Base-by-base conservation (phyloP, 92 coral and sea anemone species). In the Ricordea florida region DNA sequence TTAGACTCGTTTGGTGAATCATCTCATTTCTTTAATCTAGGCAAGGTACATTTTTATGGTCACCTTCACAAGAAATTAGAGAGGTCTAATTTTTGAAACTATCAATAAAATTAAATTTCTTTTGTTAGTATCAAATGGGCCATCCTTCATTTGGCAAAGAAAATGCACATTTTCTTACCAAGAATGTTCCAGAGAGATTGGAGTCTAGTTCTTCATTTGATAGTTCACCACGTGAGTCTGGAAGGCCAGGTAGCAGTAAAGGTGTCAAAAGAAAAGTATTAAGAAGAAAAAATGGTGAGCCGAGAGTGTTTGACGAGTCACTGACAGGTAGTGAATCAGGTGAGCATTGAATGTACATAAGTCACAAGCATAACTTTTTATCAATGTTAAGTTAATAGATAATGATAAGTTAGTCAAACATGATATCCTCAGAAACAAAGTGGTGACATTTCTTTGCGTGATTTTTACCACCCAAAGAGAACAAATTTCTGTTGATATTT, bases 291-390 rank as follows among this genome's bases (percentile, higher is more conserved):
- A 73, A 94, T 76, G 98, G 98, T 1, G 92, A 89, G 57, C 31
- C 96, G 0, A 81, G 92, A 72, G 98, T 94, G 52, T 94, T 94
- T 89, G 98, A 94, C 76, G 98, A 94, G 55, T 94, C 98, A 5
- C 92, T 88, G 51, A 75, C 98, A 9, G 80, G 87, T 27, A 86
- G 72, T 61, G 92, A 90, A 21, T 86, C 98, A 55, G 96, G 98
- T 93, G 61, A 51, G 79, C 69, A 13, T 8, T n/a, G 28, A 14
- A 2, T 21, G 1, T 41, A 13, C 28, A 44, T 26, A 29, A 36
- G 24, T 1, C 21, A 36, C 28, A 14, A 16, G 11, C 4, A 5
- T 15, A 14, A 2, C 10, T 51, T 51, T 51, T 17, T 13, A 14
- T 15, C 59, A 15, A 51, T 16, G 11, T 51, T 15, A 25, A 28